These are phyloP conservation scores for Rhingia campestris DNA, from an alignment of 2,888 invertebrate genomes.

Conservation along the genomic window DNA sequence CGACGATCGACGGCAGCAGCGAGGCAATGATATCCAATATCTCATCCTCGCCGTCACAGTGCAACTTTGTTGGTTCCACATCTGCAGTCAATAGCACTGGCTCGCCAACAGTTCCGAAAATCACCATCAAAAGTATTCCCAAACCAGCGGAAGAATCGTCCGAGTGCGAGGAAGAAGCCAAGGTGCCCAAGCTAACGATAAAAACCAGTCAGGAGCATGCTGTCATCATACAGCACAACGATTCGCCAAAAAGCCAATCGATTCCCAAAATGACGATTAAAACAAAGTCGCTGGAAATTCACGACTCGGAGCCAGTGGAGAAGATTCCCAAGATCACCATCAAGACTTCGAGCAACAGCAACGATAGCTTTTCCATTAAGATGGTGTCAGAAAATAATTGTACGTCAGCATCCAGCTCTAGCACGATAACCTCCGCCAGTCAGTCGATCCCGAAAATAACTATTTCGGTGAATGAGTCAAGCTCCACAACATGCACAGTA, in stretches of 20 bases:
- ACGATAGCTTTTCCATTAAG: constrained; percentile 64
- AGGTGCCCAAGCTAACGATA: constrained; percentile 83
- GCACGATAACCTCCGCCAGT: constrained; percentile 16
- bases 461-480: constrained; percentile 82
- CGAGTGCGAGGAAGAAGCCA: constrained; percentile 66
- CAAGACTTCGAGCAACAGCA: constrained; percentile 77
- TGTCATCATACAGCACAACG: constrained; percentile 83
- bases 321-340: constrained; percentile 83
- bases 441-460: constrained; percentile 83
- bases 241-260: constrained; percentile 79
- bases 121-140: constrained; percentile 84
- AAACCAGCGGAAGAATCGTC: constrained; percentile 74
- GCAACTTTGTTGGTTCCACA: constrained; percentile 70
- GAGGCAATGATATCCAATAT: constrained; percentile 80
- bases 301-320: constrained; percentile 75
- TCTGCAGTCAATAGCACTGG: constrained; percentile 68
- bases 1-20: constrained; percentile 80
- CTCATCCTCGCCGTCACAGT: constrained; percentile 76
- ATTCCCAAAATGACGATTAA: constrained; percentile 82
- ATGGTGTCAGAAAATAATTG: constrained; percentile 57
- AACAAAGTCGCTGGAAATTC: constrained; percentile 80
- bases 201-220: constrained; percentile 82
- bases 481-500: constrained; percentile 61
- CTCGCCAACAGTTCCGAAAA: constrained; percentile 84
- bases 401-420: constrained; percentile 14